These are phyloP conservation scores for Hylaeus volcanicus DNA, from an alignment of 1,140 invertebrate genomes.

Conservation along the genomic window DNA sequence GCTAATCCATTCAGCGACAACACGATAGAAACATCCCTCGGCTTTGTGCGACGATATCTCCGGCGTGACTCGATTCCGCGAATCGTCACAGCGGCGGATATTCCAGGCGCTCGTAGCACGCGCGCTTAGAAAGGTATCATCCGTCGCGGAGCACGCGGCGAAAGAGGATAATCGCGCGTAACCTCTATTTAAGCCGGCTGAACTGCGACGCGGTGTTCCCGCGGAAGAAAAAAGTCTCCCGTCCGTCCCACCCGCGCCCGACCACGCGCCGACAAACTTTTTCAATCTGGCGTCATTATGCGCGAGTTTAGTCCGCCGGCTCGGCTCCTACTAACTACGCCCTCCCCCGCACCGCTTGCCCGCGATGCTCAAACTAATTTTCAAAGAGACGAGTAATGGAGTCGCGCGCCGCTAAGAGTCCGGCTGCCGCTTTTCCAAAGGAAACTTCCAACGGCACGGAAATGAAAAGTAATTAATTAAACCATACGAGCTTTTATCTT, in stretches of 20 bases:
- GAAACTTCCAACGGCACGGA: constrained; percentile 38
- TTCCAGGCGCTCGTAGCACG: too few relatives aligned
- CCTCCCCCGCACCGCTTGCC: background rate
- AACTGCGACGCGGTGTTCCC: constrained; percentile 48
- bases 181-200: constrained; percentile 61
- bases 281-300: constrained; percentile 77
- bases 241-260: background rate
- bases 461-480: constrained; percentile 61
- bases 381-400: constrained; percentile 60
- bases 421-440: constrained; percentile 11
- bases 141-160: background rate
- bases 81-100: too few relatives aligned
- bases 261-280: constrained; percentile 65
- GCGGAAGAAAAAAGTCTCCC: constrained; percentile 44
- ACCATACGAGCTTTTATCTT: constrained; percentile 30
- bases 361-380: constrained; percentile 58
- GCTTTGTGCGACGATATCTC: too few relatives aligned
- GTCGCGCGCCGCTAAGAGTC: constrained; percentile 51
- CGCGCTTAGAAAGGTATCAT: background rate
- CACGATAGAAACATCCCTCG: too few relatives aligned
- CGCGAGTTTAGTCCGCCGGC: constrained; percentile 58
- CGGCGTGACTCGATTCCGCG: too few relatives aligned
- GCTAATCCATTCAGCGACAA: too few relatives aligned
- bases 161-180: constrained; percentile 61
- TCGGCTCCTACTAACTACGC: constrained; percentile 53